Percentiles rank a stretch among this genome's conserved stretches.
Conservation (phyloP, 2,888 invertebrate genomes). For the Stegophylla sp. region DNA sequence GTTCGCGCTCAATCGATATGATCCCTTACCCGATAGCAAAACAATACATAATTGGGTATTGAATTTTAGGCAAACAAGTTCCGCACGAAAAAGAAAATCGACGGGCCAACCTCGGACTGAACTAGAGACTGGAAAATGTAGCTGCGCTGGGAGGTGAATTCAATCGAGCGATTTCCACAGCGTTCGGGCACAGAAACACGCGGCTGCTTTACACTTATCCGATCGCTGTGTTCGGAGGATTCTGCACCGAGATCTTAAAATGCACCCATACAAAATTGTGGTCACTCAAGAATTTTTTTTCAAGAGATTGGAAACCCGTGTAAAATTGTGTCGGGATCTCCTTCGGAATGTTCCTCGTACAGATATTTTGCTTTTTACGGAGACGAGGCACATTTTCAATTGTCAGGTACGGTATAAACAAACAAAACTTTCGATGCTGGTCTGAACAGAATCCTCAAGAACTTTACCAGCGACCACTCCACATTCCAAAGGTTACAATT, state of each 20-base stretch:
- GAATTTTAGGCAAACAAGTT: slow-evolving; percentile 22
- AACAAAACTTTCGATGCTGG: background rate
- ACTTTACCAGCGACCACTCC: background rate
- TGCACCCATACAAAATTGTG: slow-evolving; percentile 63
- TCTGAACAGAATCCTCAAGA: background rate
- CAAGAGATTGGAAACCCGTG: slow-evolving; percentile 17
- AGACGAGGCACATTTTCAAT: no score
- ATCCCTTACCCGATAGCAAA: slow-evolving; percentile 12
- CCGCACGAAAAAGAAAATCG: slow-evolving; percentile 16
- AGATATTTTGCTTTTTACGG: no score
- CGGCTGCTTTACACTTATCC: slow-evolving; percentile 62
- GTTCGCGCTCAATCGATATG: background rate
- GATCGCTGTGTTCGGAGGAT: slow-evolving; percentile 62
- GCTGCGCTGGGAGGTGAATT: slow-evolving; percentile 62
- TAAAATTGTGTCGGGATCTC: slow-evolving; percentile 22
- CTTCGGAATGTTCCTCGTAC: background rate
- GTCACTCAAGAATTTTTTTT: slow-evolving; percentile 61
- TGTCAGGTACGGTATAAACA: slow-evolving; percentile 39
- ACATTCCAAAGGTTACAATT: background rate
- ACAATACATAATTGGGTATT: slow-evolving; percentile 43
- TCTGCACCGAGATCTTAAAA: slow-evolving; percentile 63
- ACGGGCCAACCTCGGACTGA: background rate
- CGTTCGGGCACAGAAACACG: no score
- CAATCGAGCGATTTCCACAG: slow-evolving; percentile 61
- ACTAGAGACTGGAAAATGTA: slow-evolving; percentile 63